These are phyloP conservation scores for rabbit (Oryctolagus cuniculus) DNA, from an alignment of 2,113 vertebrate species.

Conservation along the genomic window DNA sequence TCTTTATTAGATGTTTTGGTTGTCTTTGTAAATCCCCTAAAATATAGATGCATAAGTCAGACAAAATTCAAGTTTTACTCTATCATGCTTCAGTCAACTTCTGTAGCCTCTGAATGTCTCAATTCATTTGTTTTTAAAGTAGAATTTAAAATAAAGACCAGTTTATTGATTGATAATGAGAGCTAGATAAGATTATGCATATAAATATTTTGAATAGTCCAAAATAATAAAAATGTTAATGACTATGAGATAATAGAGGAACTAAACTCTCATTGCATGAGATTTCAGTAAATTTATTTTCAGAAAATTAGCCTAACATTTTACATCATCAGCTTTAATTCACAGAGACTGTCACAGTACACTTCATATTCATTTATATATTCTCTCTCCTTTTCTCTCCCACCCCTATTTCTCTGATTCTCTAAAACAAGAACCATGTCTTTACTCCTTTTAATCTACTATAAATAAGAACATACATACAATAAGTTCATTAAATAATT, in stretches of 20 bases:
- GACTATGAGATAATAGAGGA: not conserved
- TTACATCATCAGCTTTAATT: not conserved
- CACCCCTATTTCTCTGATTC: not conserved
- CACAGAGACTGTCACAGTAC: not conserved
- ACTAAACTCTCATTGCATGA: not conserved
- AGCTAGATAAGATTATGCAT: not conserved
- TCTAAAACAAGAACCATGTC: not conserved
- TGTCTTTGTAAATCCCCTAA: not conserved
- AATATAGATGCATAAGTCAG: not conserved
- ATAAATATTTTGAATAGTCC: not conserved
- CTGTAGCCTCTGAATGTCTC: not conserved
- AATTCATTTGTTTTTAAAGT: not conserved
- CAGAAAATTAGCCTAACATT: not conserved
- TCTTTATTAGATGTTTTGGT: not conserved
- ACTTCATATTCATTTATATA: not conserved
- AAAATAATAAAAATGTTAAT: not conserved
- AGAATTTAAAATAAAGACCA: not conserved
- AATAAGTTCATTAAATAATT: not conserved
- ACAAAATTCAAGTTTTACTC: not conserved
- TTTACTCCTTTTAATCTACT: not conserved
- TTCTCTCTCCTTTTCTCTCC: not conserved
- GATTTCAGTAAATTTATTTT: not conserved
- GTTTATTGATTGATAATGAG: not conserved
- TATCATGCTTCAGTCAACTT: not conserved
- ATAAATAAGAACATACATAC: not conserved